Base-by-base conservation (phyloP, 2,888 invertebrate species). In the Hemistola chrysoprasaria region DNA sequence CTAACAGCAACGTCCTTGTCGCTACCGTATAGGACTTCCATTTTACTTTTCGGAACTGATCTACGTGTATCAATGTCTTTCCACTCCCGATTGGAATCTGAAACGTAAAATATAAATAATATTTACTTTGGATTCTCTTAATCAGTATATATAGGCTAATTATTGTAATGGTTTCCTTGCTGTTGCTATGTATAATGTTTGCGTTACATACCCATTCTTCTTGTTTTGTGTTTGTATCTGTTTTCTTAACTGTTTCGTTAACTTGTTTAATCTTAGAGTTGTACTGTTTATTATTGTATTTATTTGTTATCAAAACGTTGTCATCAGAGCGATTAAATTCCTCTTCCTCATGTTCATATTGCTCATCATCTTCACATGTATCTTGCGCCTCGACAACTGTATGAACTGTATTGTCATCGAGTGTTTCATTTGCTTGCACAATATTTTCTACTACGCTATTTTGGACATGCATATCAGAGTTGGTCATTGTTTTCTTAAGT, bases 1-100 rank as follows among this genome's bases (percentile, higher is more conserved):
- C 78, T 42, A 84, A 53, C n/a, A 90, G 61, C 25, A 90, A 62
- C n/a, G 84, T 79, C 24, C 90, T 63, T 1, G 90, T 90, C 2
- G 90, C 90, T 7, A 80, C 71, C 0, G 89, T 84, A 49, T 84
- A 87, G 1, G 84, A 80, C 34, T 68, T 76, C 89, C 90, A 90
- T 45, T 90, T 88, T 0, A 90, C 75, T 56, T 72, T 78, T 16
- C 66, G 69, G 43, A 66, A 90, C 39, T 83, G 71, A 16, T 79
- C 75, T 37, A 58, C 72, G 31, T 78, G 79, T 47, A 90, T 75
- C 33, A 80, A 53, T 0, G 90, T 90, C 41, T 78, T 79, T 0
- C 88, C 85, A 45, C 77, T 79, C 29, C 90, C 90, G 46, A 90
- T 87, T 31, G 80, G 73, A 11, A 90, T 56, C 90, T 87, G 56